These are phyloP conservation scores for Synanthedon andrenaeformis DNA, from an alignment of 2,888 invertebrate genomes.

Conservation along the genomic window DNA sequence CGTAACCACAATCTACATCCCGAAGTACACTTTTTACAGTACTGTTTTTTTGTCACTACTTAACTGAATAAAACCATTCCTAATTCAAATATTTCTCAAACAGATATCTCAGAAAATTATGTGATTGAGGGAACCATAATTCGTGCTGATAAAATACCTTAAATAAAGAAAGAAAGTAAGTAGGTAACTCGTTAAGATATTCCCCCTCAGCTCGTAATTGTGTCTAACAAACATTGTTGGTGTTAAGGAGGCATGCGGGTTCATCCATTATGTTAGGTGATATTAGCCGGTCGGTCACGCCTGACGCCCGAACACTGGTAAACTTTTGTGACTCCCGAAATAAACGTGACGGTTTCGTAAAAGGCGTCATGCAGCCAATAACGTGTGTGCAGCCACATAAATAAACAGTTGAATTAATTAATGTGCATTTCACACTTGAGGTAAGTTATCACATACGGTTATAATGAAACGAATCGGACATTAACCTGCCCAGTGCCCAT, in stretches of 20 bases:
- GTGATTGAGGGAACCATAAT: too few species aligned
- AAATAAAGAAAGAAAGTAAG: too few species aligned
- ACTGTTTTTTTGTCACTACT: not conserved
- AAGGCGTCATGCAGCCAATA: conserved; percentile 43
- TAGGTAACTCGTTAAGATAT: too few species aligned
- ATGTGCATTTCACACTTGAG: conserved; percentile 28
- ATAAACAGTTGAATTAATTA: conserved; percentile 35
- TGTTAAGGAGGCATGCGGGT: not conserved
- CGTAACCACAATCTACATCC: not conserved
- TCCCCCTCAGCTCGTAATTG: too few species aligned
- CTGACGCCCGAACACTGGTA: not conserved
- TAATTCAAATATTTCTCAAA: too few species aligned
- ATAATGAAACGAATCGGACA: not conserved
- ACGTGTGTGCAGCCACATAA: conserved; percentile 32
- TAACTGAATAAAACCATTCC: too few species aligned
- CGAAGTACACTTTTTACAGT: not conserved
- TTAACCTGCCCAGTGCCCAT: not conserved
- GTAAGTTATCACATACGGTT: conserved; percentile 20
- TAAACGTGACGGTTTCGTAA: conserved; percentile 53
- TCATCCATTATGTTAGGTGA: conserved; percentile 1
- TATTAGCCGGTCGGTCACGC: conserved; percentile 8
- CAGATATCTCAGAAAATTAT: too few species aligned
- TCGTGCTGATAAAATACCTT: too few species aligned
- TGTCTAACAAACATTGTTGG: too few species aligned
- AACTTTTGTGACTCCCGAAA: conserved; percentile 34